Conservation (phyloP, 2,113 vertebrate genomes). For the Anoplopoma fimbria region DNA sequence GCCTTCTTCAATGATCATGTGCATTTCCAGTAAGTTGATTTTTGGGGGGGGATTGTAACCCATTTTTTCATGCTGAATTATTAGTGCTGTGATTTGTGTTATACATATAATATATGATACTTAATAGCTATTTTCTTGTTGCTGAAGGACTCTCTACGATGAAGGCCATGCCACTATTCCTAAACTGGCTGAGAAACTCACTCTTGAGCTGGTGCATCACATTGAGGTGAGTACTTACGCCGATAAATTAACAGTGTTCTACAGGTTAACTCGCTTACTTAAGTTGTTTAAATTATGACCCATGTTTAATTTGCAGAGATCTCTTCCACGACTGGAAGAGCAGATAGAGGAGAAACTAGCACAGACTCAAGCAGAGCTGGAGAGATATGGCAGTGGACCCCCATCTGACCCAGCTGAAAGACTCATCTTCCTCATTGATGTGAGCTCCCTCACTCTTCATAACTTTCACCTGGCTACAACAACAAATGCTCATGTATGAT, state of each 20-base stretch:
- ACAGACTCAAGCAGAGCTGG: conserved; percentile 75
- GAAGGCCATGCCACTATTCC: conserved; percentile 79
- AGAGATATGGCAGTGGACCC: conserved; percentile 78
- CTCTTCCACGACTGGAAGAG: conserved; percentile 79
- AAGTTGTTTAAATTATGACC: background rate
- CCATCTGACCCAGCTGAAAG: conserved; percentile 72
- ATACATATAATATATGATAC: background rate
- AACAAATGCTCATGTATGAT: background rate
- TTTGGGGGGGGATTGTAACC: background rate
- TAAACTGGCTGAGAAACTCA: conserved; percentile 83
- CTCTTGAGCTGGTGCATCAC: conserved; percentile 82
- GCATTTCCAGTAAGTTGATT: conserved; percentile 81
- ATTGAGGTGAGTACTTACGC: conserved; percentile 73
- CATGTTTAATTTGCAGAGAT: conserved; percentile 62
- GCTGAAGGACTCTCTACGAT: conserved; percentile 70
- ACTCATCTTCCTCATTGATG: conserved; percentile 78
- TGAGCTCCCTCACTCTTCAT: conserved; percentile 45
- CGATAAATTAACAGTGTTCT: accelerated
- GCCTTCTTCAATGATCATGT: conserved; percentile 86
- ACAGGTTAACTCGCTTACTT: too few species aligned
- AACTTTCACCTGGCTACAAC: background rate
- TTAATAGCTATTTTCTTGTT: conserved; percentile 3
- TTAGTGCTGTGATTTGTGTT: background rate
- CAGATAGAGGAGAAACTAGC: conserved; percentile 81
- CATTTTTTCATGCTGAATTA: background rate